phyloP scores from a whole-genome alignment of 2,797 vertebrate genomes.

The Lacerta viridis region DNA sequence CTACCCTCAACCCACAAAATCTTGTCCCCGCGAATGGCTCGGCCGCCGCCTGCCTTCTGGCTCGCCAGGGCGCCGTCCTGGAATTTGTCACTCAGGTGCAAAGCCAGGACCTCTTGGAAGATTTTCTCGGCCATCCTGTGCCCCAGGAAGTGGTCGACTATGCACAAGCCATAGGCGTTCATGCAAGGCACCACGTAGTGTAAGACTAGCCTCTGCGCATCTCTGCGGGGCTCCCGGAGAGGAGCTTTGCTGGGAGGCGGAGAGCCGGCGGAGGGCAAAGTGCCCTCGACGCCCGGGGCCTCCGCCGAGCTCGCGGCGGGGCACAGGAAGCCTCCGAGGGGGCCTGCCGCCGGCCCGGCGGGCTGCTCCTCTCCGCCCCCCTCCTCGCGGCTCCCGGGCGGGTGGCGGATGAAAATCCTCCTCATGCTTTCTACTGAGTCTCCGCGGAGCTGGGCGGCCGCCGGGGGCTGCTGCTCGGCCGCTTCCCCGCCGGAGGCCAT shows the following conservation, averaged over 20 bases:
- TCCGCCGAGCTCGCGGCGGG: neutral
- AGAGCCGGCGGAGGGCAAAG: neutral
- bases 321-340: neutral
- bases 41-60: conserved; percentile 62
- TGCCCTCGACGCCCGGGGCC: neutral
- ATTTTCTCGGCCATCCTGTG: conserved; percentile 71
- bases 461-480: neutral
- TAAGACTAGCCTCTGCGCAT: conserved; percentile 68
- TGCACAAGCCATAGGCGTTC: conserved; percentile 75
- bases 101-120: conserved; percentile 70
- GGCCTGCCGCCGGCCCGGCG: neutral
- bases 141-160: conserved; percentile 77
- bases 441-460: neutral
- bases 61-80: conserved; percentile 74
- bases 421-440: conserved; percentile 24
- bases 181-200: conserved; percentile 75
- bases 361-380: conserved; percentile 20
- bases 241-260: conserved; percentile 53
- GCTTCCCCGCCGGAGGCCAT: conserved; percentile 29
- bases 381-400: conserved; percentile 13
- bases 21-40: conserved; percentile 71
- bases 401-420: neutral
- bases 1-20: conserved; percentile 77
- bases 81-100: conserved; percentile 68
- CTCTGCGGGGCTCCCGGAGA: conserved; percentile 61